These are phyloP conservation scores for Emmelina monodactyla DNA, from an alignment of 2,888 invertebrate species.

Conservation along the genomic window DNA sequence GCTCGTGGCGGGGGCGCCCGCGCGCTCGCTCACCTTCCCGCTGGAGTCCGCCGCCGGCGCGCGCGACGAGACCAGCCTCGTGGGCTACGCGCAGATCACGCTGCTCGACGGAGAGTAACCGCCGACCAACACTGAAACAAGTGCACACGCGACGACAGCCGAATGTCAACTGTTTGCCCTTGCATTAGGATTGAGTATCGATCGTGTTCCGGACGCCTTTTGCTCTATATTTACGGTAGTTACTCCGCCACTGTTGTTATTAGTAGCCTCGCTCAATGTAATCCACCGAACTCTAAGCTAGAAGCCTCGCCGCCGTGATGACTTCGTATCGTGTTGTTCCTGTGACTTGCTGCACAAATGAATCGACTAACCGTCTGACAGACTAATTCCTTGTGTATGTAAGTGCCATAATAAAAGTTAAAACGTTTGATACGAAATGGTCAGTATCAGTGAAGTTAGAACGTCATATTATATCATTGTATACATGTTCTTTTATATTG, in stretches of 20 bases:
- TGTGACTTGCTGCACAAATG: slow-evolving; percentile 1
- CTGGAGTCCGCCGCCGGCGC: slow-evolving; percentile 75
- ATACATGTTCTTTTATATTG: slow-evolving; percentile 53
- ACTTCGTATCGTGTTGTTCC: too few relatives aligned
- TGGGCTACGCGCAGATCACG: slow-evolving; percentile 98
- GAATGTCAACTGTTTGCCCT: too few relatives aligned
- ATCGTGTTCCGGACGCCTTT: too few relatives aligned
- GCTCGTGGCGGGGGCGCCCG: slow-evolving; percentile 66
- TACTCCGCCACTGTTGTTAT: too few relatives aligned
- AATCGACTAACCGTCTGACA: neutral
- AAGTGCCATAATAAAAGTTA: slow-evolving; percentile 28
- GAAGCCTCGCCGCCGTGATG: too few relatives aligned
- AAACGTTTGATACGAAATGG: neutral
- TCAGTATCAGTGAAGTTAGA: neutral
- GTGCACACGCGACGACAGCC: too few relatives aligned
- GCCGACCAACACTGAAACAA: slow-evolving; percentile 7
- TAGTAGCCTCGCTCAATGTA: too few relatives aligned
- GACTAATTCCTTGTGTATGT: slow-evolving; percentile 4
- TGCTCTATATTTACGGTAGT: too few relatives aligned
- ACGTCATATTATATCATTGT: slow-evolving; percentile 18
- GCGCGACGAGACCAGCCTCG: slow-evolving; percentile 93
- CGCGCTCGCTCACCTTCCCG: slow-evolving; percentile 86
- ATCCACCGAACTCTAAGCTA: too few relatives aligned
- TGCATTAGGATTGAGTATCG: too few relatives aligned
- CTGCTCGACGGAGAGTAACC: slow-evolving; percentile 85